These are phyloP conservation scores for Ibycter americanus DNA, from an alignment of 2,797 vertebrate genomes.

Conservation along the genomic window DNA sequence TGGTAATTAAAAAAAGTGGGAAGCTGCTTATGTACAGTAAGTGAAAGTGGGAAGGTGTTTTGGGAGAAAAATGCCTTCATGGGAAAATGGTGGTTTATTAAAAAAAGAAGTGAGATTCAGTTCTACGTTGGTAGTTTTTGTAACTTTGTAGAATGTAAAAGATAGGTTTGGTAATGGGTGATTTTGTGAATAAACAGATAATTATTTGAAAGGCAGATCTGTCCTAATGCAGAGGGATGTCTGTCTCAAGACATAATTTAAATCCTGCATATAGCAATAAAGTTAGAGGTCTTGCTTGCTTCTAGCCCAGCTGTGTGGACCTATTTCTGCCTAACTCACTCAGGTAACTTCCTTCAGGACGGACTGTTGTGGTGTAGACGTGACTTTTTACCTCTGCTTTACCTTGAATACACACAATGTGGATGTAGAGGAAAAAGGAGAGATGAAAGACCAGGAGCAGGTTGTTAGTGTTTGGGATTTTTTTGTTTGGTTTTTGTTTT, in stretches of 20 bases:
- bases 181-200: not conserved
- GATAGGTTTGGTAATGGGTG: not conserved
- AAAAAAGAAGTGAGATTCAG: not conserved
- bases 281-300: not conserved
- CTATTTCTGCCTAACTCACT: not conserved
- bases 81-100: not conserved
- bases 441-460: not conserved
- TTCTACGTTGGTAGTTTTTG: not conserved
- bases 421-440: not conserved
- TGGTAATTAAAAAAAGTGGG: not conserved
- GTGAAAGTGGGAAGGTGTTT: not conserved
- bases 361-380: no score
- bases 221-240: not conserved
- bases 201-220: not conserved
- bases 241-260: not conserved
- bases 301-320: not conserved
- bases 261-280: not conserved
- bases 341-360: not conserved
- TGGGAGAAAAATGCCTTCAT: not conserved
- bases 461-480: not conserved
- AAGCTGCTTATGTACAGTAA: not conserved
- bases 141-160: not conserved
- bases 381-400: not conserved
- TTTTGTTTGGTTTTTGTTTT: not conserved
- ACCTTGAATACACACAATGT: not conserved